Evolutionary conservation across 2,113 vertebrate genomes (phyloP).

Genomic region (Amphiprion ocellaris): DNA sequence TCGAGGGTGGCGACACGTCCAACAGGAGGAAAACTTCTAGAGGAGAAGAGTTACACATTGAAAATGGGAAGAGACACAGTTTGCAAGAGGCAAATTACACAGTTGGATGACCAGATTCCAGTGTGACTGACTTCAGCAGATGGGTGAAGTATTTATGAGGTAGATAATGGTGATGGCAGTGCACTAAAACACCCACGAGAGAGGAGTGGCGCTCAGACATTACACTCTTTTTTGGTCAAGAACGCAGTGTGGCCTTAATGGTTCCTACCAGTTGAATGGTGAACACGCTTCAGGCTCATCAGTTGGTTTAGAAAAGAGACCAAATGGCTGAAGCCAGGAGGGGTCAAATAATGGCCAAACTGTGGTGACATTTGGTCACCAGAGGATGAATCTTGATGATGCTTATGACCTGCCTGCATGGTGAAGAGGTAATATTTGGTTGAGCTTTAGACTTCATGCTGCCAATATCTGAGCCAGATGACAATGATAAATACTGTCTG

Average conservation of each 20-base stretch:
- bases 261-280: background rate
- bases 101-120: conserved; percentile 18
- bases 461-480: too few relatives aligned
- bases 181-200: conserved; percentile 9
- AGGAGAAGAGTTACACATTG: background rate
- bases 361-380: background rate
- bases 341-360: background rate
- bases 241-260: background rate
- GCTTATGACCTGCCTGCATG: background rate
- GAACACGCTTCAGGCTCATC: background rate
- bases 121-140: conserved; percentile 23
- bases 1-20: background rate
- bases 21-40: background rate
- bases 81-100: conserved; percentile 27
- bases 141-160: conserved; percentile 32
- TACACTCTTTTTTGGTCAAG: background rate
- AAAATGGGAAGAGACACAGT: background rate
- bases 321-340: background rate
- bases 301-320: background rate
- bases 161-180: conserved; percentile 14
- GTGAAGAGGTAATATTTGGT: background rate
- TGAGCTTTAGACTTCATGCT: too few relatives aligned
- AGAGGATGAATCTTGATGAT: background rate
- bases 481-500: too few relatives aligned
- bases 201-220: background rate